Conservation (phyloP, 2,888 invertebrate genomes). For the Drosophila subquinaria region DNA sequence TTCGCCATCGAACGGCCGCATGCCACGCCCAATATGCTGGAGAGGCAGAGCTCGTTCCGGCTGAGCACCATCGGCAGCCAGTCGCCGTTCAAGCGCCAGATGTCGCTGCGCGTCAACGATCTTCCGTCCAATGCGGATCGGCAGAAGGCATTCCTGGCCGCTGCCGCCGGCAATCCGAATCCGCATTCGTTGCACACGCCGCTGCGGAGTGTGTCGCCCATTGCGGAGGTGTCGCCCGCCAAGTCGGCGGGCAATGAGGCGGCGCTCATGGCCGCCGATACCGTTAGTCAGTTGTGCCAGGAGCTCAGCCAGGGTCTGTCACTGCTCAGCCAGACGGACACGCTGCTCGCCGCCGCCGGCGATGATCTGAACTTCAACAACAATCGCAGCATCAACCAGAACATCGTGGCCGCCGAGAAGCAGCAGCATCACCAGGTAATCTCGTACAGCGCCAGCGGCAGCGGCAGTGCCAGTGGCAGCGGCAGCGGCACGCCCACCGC, state of each 20-base stretch:
- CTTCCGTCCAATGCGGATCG: constrained; percentile 97
- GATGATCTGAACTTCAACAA: constrained; percentile 87
- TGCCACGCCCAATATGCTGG: constrained; percentile 96
- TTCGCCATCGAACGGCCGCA: constrained; percentile 98
- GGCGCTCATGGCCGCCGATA: constrained; percentile 84
- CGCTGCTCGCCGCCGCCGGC: constrained; percentile 78
- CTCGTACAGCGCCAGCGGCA: constrained; percentile 56
- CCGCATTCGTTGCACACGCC: constrained; percentile 74
- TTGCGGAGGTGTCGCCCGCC: constrained; percentile 90
- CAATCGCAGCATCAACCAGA: constrained; percentile 87
- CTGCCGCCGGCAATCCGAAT: constrained; percentile 77
- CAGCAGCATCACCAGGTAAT: constrained; percentile 75
- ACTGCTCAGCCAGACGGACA: constrained; percentile 88
- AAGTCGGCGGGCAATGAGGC: constrained; percentile 81
- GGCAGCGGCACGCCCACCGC: constrained; percentile 81
- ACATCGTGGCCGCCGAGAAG: constrained; percentile 85
- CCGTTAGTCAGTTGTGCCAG: constrained; percentile 91
- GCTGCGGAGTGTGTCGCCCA: constrained; percentile 89
- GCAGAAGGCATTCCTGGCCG: constrained; percentile 86
- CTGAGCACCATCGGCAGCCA: constrained; percentile 92
- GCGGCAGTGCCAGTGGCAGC: constrained; percentile 43
- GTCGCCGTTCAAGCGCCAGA: constrained; percentile 97
- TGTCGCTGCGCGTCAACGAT: constrained; percentile 97
- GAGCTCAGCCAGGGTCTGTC: constrained; percentile 90
- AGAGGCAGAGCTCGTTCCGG: constrained; percentile 97